Evolutionary conservation across 2,888 invertebrate species (phyloP), one percentile per base, ranked within the genome.

Genomic region (Drosophila meridiana): DNA sequence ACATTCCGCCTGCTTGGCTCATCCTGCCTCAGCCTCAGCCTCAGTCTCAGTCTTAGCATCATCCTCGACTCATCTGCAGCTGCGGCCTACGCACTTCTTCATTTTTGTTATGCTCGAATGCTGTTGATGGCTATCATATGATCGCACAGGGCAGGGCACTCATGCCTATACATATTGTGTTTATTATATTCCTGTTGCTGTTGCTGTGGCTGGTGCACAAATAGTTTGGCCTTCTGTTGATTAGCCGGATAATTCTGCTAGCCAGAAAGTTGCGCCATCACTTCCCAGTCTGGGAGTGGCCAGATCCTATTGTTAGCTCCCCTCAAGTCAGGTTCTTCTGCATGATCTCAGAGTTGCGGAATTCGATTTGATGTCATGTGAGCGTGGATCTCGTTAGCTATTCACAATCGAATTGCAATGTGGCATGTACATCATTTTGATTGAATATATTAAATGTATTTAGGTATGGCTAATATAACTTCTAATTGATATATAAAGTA

Each of bases 11-110:
- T 59, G 67, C 69, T 67, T 67, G 68, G 63, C 73, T 75, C 82
- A 73, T 67, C 68, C 72, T 64, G 59, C 61, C 40, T 20, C 34
- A 2, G 20, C 11, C 36, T 6, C 9, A 3, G 36, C 3, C 20
- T 34, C 42, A 34, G 32, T 52, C 47, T n/a, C 50, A 14, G 50
- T n/a, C 11, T 48, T 55, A 38, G n/a, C 59, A 43, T 57, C 67
- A 72, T 68, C 63, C 66, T 53, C 59, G 48, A 58, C 48, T 57
- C 61, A 67, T 63, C 72, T 57, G 38, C 53, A 71, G 77, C 58
- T 62, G 50, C 79, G 56, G 61, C 87, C 87, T 88, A 89, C 87
- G 87, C 90, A 88, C 73, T 85, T 78, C 66, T 73, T 71, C 64
- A 60, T 61, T 66, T 65, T 67, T 73, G 69, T 73, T 72, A 68